Conservation (phyloP, 2,888 invertebrate genomes). For the Cryptophagus acutangulus region DNA sequence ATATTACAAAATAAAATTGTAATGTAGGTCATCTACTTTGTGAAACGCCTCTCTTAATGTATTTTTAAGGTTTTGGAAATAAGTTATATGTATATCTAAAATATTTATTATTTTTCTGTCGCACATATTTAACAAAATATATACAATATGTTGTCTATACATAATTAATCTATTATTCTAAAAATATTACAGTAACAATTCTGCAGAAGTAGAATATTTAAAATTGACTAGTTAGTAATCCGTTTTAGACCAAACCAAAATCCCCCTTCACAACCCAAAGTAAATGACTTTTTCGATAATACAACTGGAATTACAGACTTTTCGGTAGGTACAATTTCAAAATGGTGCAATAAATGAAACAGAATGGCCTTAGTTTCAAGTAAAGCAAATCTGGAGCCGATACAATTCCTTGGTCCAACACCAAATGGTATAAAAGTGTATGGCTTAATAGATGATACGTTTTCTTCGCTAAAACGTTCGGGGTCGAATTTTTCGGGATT, state of each 20-base stretch:
- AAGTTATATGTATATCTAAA: too few species aligned
- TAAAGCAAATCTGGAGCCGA: slow-evolving; percentile 48
- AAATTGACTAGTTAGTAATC: too few species aligned
- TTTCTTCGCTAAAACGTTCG: slow-evolving; percentile 49
- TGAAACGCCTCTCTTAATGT: too few species aligned
- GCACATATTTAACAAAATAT: too few species aligned
- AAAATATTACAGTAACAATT: too few species aligned
- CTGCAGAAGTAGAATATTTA: too few species aligned
- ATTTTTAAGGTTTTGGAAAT: too few species aligned
- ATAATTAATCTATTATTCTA: too few species aligned
- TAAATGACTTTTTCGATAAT: background rate
- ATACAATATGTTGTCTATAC: too few species aligned
- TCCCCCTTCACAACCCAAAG: background rate
- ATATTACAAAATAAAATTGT: too few species aligned
- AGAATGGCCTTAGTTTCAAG: slow-evolving; percentile 32
- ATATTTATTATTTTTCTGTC: too few species aligned
- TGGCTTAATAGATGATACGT: slow-evolving; percentile 48
- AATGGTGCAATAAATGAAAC: slow-evolving; percentile 30
- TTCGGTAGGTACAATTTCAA: slow-evolving; percentile 27
- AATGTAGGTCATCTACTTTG: too few species aligned
- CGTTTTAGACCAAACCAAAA: slow-evolving; percentile 22
- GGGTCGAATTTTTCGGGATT: slow-evolving; percentile 36
- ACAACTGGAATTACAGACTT: slow-evolving; percentile 28
- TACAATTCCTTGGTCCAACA: slow-evolving; percentile 58
- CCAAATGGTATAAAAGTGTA: slow-evolving; percentile 40